phyloP scores from a whole-genome alignment of 1,140 invertebrate genomes.

The Dinothrombium tinctorium region DNA sequence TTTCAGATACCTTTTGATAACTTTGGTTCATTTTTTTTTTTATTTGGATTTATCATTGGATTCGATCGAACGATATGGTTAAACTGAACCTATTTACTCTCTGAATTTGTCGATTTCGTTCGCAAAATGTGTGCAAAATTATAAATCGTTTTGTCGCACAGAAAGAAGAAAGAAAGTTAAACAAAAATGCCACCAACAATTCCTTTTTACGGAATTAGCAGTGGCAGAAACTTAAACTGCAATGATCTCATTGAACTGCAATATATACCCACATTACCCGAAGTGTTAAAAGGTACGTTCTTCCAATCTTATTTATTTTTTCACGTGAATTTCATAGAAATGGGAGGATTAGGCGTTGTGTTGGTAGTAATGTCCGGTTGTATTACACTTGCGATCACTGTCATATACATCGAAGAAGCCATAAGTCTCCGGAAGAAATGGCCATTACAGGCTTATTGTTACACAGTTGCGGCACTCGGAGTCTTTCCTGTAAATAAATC shows the following conservation, averaged over 20 bases:
- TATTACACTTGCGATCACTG: background rate
- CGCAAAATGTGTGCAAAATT: too few species aligned
- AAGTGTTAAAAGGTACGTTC: constrained; percentile 5
- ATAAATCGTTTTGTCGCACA: too few species aligned
- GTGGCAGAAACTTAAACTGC: constrained; percentile 7
- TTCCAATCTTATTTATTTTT: background rate
- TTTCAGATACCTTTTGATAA: too few species aligned
- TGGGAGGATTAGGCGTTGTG: constrained; percentile 1
- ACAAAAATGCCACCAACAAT: too few species aligned
- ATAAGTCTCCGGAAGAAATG: constrained; percentile 3
- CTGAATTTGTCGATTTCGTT: too few species aligned
- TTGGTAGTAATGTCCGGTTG: too few species aligned
- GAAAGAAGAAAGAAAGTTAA: too few species aligned
- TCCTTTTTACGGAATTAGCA: too few species aligned
- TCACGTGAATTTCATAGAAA: background rate
- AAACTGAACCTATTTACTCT: too few species aligned
- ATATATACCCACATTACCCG: constrained; percentile 7
- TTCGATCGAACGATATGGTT: too few species aligned
- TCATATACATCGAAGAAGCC: constrained; percentile 7
- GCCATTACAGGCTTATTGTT: constrained; percentile 5
- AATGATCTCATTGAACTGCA: constrained; percentile 8
- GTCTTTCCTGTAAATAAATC: constrained; percentile 7
- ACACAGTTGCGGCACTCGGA: constrained; percentile 1
- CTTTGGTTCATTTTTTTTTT: too few species aligned
- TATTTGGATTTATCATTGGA: too few species aligned